Evolutionary conservation across 2,797 vertebrate species (phyloP).

Genomic region (Merluccius polli): DNA sequence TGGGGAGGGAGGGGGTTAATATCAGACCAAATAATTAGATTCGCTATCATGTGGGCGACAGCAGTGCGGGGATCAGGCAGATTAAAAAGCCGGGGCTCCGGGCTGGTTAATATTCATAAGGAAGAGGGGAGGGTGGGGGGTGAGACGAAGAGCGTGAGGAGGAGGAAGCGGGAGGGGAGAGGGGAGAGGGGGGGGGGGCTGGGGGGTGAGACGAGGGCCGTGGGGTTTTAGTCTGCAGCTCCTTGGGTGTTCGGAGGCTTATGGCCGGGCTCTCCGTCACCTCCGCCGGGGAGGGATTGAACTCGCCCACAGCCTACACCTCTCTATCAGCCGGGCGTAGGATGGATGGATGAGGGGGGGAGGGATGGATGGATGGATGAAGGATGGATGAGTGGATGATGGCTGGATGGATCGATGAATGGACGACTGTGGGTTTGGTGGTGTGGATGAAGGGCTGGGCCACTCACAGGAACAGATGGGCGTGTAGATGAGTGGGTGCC

Average conservation of each 20-base stretch:
- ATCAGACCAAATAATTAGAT: conserved; percentile 99
- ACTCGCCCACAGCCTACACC: background rate
- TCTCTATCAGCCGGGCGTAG: background rate
- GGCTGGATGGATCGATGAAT: background rate
- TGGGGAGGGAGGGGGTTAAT: conserved; percentile 78
- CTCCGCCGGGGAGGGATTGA: too few species aligned
- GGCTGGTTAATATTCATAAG: conserved; percentile 96
- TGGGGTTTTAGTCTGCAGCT: too few species aligned
- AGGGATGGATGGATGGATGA: too few species aligned
- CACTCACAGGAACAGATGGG: too few species aligned
- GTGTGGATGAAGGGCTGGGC: too few species aligned
- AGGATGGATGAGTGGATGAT: background rate
- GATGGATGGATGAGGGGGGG: too few species aligned
- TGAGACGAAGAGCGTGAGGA: conserved; percentile 58
- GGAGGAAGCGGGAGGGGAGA: conserved; percentile 45
- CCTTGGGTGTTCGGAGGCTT: background rate
- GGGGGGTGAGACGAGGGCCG: too few species aligned
- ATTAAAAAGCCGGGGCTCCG: conserved; percentile 80
- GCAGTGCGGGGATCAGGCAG: conserved; percentile 91
- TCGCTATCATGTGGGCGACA: conserved; percentile 88
- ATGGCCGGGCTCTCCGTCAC: too few species aligned
- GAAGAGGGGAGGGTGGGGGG: conserved; percentile 40
- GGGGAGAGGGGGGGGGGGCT: too few species aligned
- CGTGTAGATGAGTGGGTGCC: too few species aligned
- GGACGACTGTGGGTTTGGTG: too few species aligned